These are phyloP conservation scores for Semnopithecus entellus DNA, from an alignment of 2,113 vertebrate species.

Conservation along the genomic window DNA sequence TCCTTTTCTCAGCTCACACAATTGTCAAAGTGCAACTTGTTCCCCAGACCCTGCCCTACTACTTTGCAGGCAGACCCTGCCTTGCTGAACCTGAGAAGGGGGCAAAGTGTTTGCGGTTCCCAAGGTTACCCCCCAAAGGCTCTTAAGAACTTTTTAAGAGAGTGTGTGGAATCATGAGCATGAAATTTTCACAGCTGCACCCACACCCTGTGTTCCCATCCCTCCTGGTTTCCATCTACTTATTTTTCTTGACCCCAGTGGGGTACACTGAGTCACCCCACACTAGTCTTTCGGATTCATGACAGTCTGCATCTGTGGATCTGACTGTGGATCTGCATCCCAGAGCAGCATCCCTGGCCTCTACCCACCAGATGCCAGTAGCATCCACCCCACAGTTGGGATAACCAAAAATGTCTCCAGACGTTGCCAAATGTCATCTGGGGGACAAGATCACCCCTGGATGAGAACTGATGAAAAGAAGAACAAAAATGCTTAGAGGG, in stretches of 20 bases:
- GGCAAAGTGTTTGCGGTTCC: rapidly evolving
- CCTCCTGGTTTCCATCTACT: rapidly evolving
- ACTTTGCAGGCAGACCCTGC: not conserved
- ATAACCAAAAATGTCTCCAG: not conserved
- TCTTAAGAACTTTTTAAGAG: not conserved
- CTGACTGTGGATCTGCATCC: not conserved
- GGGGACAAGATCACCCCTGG: not conserved
- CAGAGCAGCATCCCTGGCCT: no score
- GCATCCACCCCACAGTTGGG: not conserved
- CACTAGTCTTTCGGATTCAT: not conserved
- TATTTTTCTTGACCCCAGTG: not conserved
- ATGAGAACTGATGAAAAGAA: not conserved
- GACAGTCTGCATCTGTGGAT: not conserved
- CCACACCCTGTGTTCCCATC: rapidly evolving
- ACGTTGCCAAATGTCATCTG: not conserved
- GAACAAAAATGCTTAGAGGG: not conserved
- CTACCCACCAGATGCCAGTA: not conserved
- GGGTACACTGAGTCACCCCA: not conserved
- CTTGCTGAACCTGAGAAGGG: not conserved
- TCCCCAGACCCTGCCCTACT: not conserved
- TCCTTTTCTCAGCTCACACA: not conserved
- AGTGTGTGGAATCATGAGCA: rapidly evolving
- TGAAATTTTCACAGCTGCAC: rapidly evolving
- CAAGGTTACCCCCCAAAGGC: not conserved
- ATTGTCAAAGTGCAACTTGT: not conserved